Conservation (phyloP, 2,113 vertebrate genomes). For the Rhadina sibilatrix region DNA sequence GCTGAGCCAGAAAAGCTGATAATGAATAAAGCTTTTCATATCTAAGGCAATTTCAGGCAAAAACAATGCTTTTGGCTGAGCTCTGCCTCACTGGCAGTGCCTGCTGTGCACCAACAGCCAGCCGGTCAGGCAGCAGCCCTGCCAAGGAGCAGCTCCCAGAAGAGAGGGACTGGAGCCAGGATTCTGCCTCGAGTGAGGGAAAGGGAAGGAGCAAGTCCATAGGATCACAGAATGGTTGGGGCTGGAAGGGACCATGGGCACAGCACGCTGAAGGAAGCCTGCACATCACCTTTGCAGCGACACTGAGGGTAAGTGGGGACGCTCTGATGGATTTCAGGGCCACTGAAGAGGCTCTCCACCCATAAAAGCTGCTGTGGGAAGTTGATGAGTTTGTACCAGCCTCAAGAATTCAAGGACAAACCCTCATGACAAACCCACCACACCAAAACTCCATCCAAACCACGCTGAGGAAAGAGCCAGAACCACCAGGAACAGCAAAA, state of each 20-base stretch:
- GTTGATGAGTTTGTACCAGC: neutral
- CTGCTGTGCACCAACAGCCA: neutral
- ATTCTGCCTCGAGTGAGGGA: neutral
- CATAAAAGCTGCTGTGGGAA: neutral
- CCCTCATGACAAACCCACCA: neutral
- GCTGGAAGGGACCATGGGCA: neutral
- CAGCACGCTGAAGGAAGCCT: accelerated
- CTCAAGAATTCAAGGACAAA: neutral
- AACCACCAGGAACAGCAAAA: neutral
- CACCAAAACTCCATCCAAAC: neutral
- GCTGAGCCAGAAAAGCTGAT: neutral
- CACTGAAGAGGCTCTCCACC: neutral
- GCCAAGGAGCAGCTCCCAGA: neutral
- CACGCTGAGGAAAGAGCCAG: neutral
- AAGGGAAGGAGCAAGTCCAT: neutral
- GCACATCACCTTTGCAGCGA: neutral
- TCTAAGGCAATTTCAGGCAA: neutral
- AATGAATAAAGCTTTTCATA: neutral
- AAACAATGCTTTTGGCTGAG: neutral
- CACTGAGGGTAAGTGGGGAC: accelerated
- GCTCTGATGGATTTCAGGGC: neutral
- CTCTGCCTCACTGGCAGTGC: neutral
- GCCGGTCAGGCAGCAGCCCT: neutral
- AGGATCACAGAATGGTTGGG: neutral
- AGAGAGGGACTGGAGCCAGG: neutral